Percentiles rank a stretch among this genome's conserved stretches.
Evolutionary conservation across 2,888 invertebrate genomes (phyloP).

Genomic region (Dasypogon diadema): DNA sequence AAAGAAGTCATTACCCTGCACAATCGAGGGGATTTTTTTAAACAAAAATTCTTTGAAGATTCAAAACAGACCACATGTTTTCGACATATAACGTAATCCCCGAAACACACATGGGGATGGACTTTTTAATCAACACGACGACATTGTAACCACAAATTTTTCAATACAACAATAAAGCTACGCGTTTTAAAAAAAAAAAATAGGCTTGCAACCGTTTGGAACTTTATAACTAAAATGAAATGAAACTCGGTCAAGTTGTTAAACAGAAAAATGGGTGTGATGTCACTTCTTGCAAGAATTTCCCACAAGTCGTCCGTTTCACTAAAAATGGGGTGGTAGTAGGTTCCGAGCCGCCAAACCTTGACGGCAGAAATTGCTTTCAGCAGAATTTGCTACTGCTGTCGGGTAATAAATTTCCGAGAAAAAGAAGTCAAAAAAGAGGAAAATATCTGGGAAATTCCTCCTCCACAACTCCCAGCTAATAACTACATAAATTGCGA

Average conservation of each 20-base stretch:
- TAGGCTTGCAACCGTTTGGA: constrained; percentile 5
- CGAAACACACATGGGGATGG: too few species aligned
- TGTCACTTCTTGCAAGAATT: constrained; percentile 16
- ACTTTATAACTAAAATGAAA: constrained; percentile 15
- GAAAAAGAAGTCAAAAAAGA: constrained; percentile 20
- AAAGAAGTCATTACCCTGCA: not conserved
- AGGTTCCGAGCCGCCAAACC: constrained; percentile 8
- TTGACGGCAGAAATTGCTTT: constrained; percentile 16
- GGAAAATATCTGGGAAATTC: constrained; percentile 27
- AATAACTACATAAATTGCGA: constrained; percentile 11
- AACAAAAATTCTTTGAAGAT: too few species aligned
- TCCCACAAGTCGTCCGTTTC: not conserved
- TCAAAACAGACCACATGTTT: too few species aligned
- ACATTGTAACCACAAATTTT: too few species aligned
- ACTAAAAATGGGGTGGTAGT: not conserved
- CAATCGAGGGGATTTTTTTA: too few species aligned
- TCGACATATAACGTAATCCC: too few species aligned
- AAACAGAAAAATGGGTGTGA: constrained; percentile 3
- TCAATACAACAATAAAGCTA: too few species aligned
- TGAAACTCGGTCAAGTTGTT: constrained; percentile 19
- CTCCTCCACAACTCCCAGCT: not conserved
- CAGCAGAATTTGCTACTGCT: constrained; percentile 11
- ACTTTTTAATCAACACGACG: too few species aligned
- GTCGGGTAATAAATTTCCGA: constrained; percentile 8
- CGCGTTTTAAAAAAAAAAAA: too few species aligned